These are phyloP conservation scores for Boloria euphrosyne DNA, from an alignment of 2,888 invertebrate genomes.

Conservation along the genomic window DNA sequence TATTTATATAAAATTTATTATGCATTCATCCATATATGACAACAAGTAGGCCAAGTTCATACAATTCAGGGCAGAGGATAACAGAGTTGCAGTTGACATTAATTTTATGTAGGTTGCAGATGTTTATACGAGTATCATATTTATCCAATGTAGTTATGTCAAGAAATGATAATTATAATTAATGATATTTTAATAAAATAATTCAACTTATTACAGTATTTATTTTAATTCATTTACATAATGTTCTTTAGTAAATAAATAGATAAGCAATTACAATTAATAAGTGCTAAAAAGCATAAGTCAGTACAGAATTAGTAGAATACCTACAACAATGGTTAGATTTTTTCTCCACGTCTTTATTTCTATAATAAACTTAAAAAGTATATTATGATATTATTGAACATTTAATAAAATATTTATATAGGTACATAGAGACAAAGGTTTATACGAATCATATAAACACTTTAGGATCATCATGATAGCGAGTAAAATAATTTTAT, in stretches of 20 bases:
- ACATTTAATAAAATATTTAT: too few relatives aligned
- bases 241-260: too few relatives aligned
- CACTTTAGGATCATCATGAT: background rate
- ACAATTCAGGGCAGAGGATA: constrained; percentile 77
- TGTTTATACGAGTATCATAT: constrained; percentile 37
- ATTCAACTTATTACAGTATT: background rate
- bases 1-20: constrained; percentile 53
- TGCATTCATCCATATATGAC: constrained; percentile 49
- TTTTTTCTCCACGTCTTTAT: too few relatives aligned
- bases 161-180: constrained; percentile 31
- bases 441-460: too few relatives aligned
- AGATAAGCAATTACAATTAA: too few relatives aligned
- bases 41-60: constrained; percentile 75
- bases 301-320: too few relatives aligned
- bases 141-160: constrained; percentile 29
- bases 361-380: too few relatives aligned
- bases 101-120: constrained; percentile 54
- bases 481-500: background rate
- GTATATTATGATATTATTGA: too few relatives aligned
- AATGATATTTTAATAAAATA: constrained; percentile 8
- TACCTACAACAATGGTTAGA: too few relatives aligned
- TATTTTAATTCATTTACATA: too few relatives aligned
- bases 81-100: constrained; percentile 69
- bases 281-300: too few relatives aligned
- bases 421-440: too few relatives aligned